Percentiles rank a stretch among this genome's conserved stretches.
Evolutionary conservation across 2,797 vertebrate species (phyloP).

Genomic region (Podarcis siculus): DNA sequence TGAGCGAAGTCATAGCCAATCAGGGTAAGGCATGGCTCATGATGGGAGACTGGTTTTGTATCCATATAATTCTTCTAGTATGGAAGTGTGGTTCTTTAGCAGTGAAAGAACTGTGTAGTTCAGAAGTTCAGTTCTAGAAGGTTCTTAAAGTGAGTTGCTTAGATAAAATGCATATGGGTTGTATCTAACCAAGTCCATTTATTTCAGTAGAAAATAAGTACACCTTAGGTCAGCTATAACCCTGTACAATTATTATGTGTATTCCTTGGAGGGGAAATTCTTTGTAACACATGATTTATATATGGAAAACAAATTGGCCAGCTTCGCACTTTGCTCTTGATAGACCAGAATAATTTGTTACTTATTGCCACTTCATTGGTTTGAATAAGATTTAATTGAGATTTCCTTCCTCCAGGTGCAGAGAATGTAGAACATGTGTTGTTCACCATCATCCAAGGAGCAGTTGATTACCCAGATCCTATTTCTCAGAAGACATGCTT

Average conservation of each 20-base stretch:
- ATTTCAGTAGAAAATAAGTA: background rate
- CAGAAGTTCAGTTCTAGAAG: background rate
- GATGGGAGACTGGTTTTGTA: background rate
- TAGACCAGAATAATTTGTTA: background rate
- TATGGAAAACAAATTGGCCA: background rate
- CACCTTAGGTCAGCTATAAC: background rate
- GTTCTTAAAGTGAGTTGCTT: background rate
- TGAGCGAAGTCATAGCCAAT: constrained; percentile 96
- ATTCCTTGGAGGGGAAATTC: background rate
- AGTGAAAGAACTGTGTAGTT: background rate
- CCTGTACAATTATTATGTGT: background rate
- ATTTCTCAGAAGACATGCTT: constrained; percentile 99
- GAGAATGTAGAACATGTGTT: constrained; percentile 93
- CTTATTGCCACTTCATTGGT: background rate
- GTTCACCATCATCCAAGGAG: constrained; percentile 96
- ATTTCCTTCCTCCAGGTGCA: constrained; percentile 78
- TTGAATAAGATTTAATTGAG: background rate
- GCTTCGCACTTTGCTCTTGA: background rate
- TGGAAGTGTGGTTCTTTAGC: background rate
- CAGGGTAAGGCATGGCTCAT: constrained; percentile 82
- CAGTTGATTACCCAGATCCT: constrained; percentile 96
- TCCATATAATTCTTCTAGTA: background rate
- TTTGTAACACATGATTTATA: background rate
- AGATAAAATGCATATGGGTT: background rate
- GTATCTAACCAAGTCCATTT: background rate